Percentiles rank a stretch among this genome's conserved stretches.
phyloP scores from a whole-genome alignment of 2,113 vertebrate species.

The Labeo rohita region DNA sequence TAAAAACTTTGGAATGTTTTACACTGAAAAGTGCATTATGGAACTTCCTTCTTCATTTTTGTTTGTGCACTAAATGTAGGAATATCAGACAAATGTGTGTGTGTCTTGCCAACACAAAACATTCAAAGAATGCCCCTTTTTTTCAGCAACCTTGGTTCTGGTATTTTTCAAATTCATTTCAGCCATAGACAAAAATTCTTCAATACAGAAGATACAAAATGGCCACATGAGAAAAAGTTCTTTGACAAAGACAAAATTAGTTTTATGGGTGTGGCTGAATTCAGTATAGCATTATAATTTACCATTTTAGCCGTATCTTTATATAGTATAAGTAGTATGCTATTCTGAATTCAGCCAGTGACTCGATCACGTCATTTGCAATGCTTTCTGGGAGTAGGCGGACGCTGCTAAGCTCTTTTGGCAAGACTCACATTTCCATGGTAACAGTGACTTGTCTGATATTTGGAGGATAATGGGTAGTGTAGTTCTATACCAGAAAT shows the following conservation, averaged over 20 bases:
- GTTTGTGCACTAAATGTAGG: neutral
- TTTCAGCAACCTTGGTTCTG: neutral
- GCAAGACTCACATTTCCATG: conserved; percentile 6
- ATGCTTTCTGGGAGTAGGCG: conserved; percentile 9
- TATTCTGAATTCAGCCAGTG: conserved; percentile 18
- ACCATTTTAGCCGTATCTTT: neutral
- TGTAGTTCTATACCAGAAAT: neutral
- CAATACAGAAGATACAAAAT: neutral
- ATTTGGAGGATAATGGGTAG: neutral
- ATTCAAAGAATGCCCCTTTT: neutral
- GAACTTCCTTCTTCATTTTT: neutral
- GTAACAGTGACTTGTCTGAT: conserved; percentile 27
- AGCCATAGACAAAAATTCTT: neutral
- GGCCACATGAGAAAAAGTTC: neutral
- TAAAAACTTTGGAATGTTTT: neutral
- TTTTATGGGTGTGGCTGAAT: neutral
- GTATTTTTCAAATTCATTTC: neutral
- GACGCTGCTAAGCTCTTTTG: conserved; percentile 18
- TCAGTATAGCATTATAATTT: neutral
- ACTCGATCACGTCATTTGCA: conserved; percentile 2
- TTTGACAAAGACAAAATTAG: neutral
- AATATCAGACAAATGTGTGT: neutral
- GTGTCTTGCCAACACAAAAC: neutral
- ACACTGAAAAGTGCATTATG: neutral
- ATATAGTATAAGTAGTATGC: neutral